Conservation (phyloP, 2,113 vertebrate genomes). For the Psophia crepitans region DNA sequence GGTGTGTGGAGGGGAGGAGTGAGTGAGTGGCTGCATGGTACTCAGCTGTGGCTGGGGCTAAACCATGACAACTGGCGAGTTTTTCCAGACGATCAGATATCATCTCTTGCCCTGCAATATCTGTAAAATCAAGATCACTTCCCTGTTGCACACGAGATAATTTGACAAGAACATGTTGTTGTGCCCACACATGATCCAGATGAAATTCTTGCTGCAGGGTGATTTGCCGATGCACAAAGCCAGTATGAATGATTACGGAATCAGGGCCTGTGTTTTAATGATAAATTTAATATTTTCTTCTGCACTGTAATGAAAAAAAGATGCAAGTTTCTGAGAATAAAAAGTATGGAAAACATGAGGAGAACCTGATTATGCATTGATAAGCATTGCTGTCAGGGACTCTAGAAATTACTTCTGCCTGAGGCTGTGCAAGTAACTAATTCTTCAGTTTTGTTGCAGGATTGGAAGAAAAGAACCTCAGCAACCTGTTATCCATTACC, state of each 20-base stretch:
- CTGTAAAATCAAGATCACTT: neutral
- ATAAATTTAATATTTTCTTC: neutral
- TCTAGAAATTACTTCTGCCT: slow-evolving; percentile 9
- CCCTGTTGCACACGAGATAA: neutral
- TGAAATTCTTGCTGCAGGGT: neutral
- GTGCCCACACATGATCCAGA: neutral
- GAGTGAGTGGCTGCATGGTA: no score
- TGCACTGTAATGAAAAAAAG: neutral
- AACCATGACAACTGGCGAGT: neutral
- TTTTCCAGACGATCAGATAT: neutral
- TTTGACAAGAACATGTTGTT: neutral
- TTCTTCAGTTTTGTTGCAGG: neutral
- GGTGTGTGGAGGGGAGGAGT: no score
- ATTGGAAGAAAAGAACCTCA: neutral
- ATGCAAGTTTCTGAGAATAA: neutral
- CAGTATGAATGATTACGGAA: neutral
- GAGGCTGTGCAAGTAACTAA: neutral
- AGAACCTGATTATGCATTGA: neutral
- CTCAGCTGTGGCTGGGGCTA: no score
- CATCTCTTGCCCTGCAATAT: neutral
- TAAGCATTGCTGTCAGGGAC: neutral
- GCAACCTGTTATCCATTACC: neutral
- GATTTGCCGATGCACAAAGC: neutral
- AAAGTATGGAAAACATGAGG: neutral
- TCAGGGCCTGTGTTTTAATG: neutral